Evolutionary conservation across 2,888 invertebrate species (phyloP), one percentile per base, ranked within the genome.

Genomic region (Mycogona germanica): DNA sequence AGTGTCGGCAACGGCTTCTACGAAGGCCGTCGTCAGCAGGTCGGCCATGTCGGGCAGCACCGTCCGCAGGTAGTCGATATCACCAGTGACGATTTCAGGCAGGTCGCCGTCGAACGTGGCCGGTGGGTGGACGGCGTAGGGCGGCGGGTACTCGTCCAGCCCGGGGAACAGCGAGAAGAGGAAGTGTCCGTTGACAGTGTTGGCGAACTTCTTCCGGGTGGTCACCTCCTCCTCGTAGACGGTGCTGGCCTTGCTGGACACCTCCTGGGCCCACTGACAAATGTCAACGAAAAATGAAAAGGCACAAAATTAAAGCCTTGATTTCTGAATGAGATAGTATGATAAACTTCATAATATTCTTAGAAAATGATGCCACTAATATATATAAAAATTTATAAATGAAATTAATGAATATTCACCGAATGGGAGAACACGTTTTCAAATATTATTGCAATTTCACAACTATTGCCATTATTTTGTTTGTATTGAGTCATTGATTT

Each of bases 121-220:
- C n/a, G 70, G 70, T 26, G 64, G 56, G 51, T 68, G 65, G 41
- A 84, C 87, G 49, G 87, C 91, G 68, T 86, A 95, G 0, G 81
- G 74, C 2, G 84, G 82, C 1, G 91, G 87, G 57, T 82, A 72
- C 64, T 95, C 95, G 51, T 84, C 82, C 75, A 96, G 79, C 0
- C 95, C 95, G 1, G 88, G 87, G 70, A 97, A 97, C 40, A 97
- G 71, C 12, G 81, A 78, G 59, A 80, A 81, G 5, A 97, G 74
- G 61, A 78, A 77, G 64, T 78, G 96, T 0, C 85, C 85, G 25
- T 87, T 85, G 64, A 89, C 85, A 57, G 80, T 75, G 0, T 72
- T 66, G 61, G 82, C 80, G 68, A 95, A 95, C 7, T 83, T 80
- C 60, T 84, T 80, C 38, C 97, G 76, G 9, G 83, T 72, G 3